phyloP scores from a whole-genome alignment of 2,888 invertebrate genomes.

The Zele albiditarsus region DNA sequence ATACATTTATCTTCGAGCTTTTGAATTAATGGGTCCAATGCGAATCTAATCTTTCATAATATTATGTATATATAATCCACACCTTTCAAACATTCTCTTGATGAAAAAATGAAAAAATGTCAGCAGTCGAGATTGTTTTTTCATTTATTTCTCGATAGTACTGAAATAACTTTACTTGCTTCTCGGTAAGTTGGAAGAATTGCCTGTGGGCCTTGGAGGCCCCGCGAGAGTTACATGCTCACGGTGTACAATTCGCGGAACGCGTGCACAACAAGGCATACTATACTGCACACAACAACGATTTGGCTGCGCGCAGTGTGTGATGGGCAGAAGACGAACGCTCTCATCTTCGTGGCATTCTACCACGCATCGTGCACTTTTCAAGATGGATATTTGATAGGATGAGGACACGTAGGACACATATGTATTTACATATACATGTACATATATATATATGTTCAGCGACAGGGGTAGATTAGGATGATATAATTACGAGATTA shows the following conservation, averaged over 20 bases:
- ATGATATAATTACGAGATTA: slow-evolving; percentile 73
- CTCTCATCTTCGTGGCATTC: slow-evolving; percentile 60
- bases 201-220: background rate
- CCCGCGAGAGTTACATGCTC: background rate
- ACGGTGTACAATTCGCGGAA: background rate
- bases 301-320: background rate
- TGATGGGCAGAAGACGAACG: background rate
- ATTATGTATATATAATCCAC: too few relatives aligned
- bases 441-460: slow-evolving; percentile 27
- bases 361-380: slow-evolving; percentile 71
- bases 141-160: slow-evolving; percentile 27
- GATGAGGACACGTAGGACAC: slow-evolving; percentile 67
- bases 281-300: background rate
- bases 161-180: background rate
- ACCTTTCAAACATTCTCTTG: too few relatives aligned
- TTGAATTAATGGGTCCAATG: background rate
- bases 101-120: too few relatives aligned
- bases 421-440: slow-evolving; percentile 50
- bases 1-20: background rate
- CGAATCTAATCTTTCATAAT: background rate
- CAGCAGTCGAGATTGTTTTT: slow-evolving; percentile 5
- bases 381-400: slow-evolving; percentile 72
- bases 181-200: background rate
- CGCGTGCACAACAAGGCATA: background rate
- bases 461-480: slow-evolving; percentile 69